These are phyloP conservation scores for Diadegma fenestrale DNA, from an alignment of 2,888 invertebrate species.

Conservation along the genomic window DNA sequence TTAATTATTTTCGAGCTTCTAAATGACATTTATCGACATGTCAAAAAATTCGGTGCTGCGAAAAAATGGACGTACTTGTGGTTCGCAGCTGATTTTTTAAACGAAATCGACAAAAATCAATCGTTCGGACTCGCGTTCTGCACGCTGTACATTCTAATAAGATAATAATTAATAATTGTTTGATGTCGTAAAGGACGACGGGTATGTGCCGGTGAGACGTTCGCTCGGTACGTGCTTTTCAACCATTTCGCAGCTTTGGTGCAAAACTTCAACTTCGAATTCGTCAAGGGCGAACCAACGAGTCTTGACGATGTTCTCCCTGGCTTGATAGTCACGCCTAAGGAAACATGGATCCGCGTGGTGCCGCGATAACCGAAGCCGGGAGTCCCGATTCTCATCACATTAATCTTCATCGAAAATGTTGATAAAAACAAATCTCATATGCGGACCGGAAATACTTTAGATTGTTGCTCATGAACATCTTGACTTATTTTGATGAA, in stretches of 20 bases:
- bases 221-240: constrained; percentile 89
- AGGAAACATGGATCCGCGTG: constrained; percentile 87
- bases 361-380: constrained; percentile 79
- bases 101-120: no score
- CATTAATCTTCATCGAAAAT: neutral
- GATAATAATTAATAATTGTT: neutral
- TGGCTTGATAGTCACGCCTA: constrained; percentile 87
- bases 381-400: neutral
- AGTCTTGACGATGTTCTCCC: constrained; percentile 81
- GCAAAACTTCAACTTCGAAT: constrained; percentile 88
- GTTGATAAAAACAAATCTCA: neutral
- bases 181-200: constrained; percentile 86
- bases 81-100: no score
- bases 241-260: constrained; percentile 87
- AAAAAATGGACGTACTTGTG: no score
- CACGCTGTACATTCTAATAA: no score
- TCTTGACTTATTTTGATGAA: neutral
- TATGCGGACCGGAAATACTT: neutral
- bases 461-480: neutral
- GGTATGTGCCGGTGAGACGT: constrained; percentile 90
- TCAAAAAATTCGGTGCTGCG: no score
- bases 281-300: constrained; percentile 86
- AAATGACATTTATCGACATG: no score
- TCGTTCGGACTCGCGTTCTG: no score
- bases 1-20: neutral